Base-by-base conservation (phyloP, 2,797 vertebrate genomes). In the Dromococcyx pavoninus region DNA sequence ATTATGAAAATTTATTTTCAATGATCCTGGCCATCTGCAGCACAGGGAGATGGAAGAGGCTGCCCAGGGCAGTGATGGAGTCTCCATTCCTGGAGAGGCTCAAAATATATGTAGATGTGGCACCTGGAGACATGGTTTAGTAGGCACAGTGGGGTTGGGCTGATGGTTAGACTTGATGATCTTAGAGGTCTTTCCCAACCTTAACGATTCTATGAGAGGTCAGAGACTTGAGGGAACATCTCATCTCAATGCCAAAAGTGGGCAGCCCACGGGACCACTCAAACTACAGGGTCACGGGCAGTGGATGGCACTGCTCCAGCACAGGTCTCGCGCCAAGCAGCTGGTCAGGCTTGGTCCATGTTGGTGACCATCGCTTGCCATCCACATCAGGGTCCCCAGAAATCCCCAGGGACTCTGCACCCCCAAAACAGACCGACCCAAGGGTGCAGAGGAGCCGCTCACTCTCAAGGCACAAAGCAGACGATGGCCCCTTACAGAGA, bases 261-360 rank as follows among this genome's bases (percentile, higher is more conserved):
- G 18, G 19, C 58, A 43, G 43, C 28, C 23, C 15, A 0, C 7
- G 2, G 76, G n/a, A 35, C 30, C 61, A 44, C 13, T 5, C 4
- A 13, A 41, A 21, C 3, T 0, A 0, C 44, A 62, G 32, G 2
- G 37, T 14, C 24, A 37, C 7, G 15, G 39, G 43, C 32, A 13
- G 58, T 4, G 7, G n/a, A 17, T 1, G 1, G 24, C 1, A 11
- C 70, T 39, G 10, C 39, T 39, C 39, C 37, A 43, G 8, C 9
- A 15, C 41, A 23, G 23, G 21, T 25, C 35, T 71, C 4, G 1
- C 54, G 9, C 35, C 2, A 1, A 37, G 50, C 6, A 1, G 1
- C 13, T 2, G 0, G 35, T n/a, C 53, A 5, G 74, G 48, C 44
- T 7, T 0, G 5, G 23, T 5, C 39, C 73, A 15, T 0, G 0